Evolutionary conservation across 1,140 invertebrate genomes (phyloP).

Genomic region (Caenorhabditis latens): DNA sequence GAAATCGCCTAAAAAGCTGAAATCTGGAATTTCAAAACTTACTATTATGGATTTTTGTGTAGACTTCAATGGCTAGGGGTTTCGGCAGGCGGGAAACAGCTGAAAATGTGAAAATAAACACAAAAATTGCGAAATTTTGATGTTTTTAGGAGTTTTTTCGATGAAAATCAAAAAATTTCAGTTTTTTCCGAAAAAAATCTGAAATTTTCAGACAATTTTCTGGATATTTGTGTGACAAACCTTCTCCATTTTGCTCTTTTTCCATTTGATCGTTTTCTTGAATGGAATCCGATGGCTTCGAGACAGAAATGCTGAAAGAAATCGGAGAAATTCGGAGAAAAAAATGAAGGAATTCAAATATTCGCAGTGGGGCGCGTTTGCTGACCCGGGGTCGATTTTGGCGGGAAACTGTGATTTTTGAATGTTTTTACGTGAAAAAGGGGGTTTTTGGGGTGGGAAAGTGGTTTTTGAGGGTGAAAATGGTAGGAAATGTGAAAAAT

Average conservation of each 20-base stretch:
- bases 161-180: not conserved
- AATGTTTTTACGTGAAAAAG: too few relatives aligned
- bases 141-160: not conserved
- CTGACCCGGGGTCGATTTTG: not conserved
- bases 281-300: not conserved
- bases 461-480: too few relatives aligned
- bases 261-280: conserved; percentile 22
- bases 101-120: not conserved
- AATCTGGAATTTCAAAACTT: not conserved
- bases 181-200: not conserved
- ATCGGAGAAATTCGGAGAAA: not conserved
- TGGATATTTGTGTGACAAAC: not conserved
- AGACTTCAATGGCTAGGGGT: conserved; percentile 8
- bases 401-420: not conserved
- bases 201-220: not conserved
- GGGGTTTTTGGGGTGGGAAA: not conserved
- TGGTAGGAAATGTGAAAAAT: too few relatives aligned
- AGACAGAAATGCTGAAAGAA: conserved; percentile 15
- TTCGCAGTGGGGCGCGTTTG: conserved; percentile 23
- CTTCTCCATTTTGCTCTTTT: not conserved
- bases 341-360: not conserved
- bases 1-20: not conserved
- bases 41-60: conserved; percentile 40
- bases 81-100: conserved; percentile 6
- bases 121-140: too few relatives aligned